Evolutionary conservation across 2,888 invertebrate species (phyloP).

Genomic region (Tachystola acroxantha): DNA sequence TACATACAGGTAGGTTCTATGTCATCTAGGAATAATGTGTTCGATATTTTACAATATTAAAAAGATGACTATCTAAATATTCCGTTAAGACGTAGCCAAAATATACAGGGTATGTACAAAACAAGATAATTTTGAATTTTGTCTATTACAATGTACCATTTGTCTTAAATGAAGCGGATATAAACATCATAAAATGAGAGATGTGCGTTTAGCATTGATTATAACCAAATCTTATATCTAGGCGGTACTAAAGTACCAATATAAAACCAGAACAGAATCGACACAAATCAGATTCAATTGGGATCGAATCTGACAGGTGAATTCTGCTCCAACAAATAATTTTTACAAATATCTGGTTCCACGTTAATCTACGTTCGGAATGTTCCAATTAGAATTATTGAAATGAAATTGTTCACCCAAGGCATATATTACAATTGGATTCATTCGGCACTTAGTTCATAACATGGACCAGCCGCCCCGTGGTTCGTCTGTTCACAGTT

Average conservation of each 20-base stretch:
- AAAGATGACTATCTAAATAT: neutral
- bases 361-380: conserved; percentile 33
- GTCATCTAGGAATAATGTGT: conserved; percentile 5
- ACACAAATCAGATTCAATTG: conserved; percentile 54
- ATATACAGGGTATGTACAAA: conserved; percentile 2
- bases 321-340: conserved; percentile 34
- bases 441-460: conserved; percentile 32
- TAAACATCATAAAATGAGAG: neutral
- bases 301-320: conserved; percentile 57
- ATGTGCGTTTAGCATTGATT: neutral
- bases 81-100: conserved; percentile 7
- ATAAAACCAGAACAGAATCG: conserved; percentile 26
- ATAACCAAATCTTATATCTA: conserved; percentile 3
- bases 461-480: conserved; percentile 39
- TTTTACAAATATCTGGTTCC: conserved; percentile 45
- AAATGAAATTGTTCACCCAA: neutral
- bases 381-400: conserved; percentile 23
- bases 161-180: neutral
- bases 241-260: no score
- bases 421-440: conserved; percentile 15
- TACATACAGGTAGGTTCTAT: conserved; percentile 5
- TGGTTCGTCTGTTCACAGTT: conserved; percentile 42
- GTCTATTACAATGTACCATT: conserved; percentile 6
- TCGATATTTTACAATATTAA: conserved; percentile 1
- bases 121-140: conserved; percentile 12